phyloP scores from a whole-genome alignment of 2,888 invertebrate genomes.

The Dyspetes luteomarginatus region DNA sequence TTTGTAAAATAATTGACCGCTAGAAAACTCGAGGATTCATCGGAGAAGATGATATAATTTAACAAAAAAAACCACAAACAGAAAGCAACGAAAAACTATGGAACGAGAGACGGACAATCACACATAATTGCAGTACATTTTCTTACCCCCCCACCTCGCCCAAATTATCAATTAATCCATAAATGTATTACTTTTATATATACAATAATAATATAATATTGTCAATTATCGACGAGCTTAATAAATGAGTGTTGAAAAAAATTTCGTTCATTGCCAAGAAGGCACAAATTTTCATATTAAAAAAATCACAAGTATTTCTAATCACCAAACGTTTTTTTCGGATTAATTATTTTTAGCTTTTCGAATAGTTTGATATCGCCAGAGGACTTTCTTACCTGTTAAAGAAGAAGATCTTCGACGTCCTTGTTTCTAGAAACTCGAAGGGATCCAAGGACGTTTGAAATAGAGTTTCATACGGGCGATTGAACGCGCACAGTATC shows the following conservation, averaged over 20 bases:
- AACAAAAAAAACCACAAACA: constrained; percentile 12
- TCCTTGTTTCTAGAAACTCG: constrained; percentile 63
- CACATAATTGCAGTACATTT: constrained; percentile 49
- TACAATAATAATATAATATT: constrained; percentile 39
- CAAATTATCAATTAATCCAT: constrained; percentile 35
- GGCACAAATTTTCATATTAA: no score
- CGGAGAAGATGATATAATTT: constrained; percentile 13
- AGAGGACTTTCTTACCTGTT: no score
- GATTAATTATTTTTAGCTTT: background rate
- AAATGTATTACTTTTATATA: constrained; percentile 40
- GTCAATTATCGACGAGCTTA: constrained; percentile 47
- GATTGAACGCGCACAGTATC: constrained; percentile 1
- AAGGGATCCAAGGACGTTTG: constrained; percentile 44
- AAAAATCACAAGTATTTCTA: background rate
- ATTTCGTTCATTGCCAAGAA: no score
- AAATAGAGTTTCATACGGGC: background rate
- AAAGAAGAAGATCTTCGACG: constrained; percentile 36
- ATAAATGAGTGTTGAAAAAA: constrained; percentile 56
- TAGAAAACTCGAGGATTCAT: constrained; percentile 42
- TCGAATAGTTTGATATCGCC: background rate
- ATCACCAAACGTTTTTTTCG: background rate
- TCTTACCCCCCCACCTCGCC: background rate
- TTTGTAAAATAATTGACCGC: constrained; percentile 9
- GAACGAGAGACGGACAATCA: constrained; percentile 36
- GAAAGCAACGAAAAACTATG: constrained; percentile 15